phyloP scores from a whole-genome alignment of 2,888 invertebrate genomes.

The Branchinecta sandiegonensis region DNA sequence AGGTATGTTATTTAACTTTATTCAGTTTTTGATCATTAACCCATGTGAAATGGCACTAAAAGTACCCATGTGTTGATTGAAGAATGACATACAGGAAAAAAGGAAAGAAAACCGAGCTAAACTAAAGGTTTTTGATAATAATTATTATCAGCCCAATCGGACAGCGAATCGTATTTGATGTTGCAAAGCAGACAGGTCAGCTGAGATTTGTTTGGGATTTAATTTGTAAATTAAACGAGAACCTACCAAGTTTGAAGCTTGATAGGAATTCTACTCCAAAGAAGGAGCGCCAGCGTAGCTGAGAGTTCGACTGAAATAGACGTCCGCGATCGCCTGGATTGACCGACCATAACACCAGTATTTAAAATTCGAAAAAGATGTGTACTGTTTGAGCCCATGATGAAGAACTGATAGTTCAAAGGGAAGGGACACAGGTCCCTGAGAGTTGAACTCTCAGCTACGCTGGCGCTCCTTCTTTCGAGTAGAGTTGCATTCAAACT shows the following conservation, averaged over 20 bases:
- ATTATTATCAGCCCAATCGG: too few species aligned
- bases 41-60: too few species aligned
- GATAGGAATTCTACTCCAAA: constrained; percentile 1
- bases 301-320: neutral
- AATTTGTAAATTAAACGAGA: neutral
- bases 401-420: neutral
- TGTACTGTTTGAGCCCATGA: neutral
- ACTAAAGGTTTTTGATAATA: too few species aligned
- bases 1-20: too few species aligned
- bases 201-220: neutral
- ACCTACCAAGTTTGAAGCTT: neutral
- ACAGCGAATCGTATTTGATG: too few species aligned
- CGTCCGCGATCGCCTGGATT: constrained; percentile 2
- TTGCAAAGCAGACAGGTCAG: neutral
- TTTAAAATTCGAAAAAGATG: neutral
- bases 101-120: too few species aligned
- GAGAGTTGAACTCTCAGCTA: neutral
- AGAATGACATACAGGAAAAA: too few species aligned
- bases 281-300: constrained; percentile 3
- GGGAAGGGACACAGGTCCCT: neutral
- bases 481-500: neutral
- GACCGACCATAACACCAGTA: neutral
- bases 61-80: too few species aligned
- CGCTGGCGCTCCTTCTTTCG: neutral
- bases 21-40: too few species aligned